Conservation (phyloP, 2,113 vertebrate species). For the Cranoglanis bouderius region DNA sequence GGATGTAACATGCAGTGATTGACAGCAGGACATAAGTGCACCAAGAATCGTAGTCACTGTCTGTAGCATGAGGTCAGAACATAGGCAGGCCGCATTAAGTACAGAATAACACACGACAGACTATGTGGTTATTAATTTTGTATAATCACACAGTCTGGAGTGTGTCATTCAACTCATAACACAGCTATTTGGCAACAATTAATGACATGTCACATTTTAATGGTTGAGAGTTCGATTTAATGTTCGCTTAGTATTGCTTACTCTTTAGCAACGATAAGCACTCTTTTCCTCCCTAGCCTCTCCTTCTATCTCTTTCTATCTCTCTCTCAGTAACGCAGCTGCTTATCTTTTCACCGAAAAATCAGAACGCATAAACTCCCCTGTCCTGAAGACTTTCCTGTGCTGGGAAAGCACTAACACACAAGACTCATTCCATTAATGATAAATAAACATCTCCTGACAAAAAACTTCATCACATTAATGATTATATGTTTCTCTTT, state of each 20-base stretch:
- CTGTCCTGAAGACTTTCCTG: no score
- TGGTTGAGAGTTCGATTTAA: neutral
- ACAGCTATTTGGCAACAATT: neutral
- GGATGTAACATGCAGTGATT: neutral
- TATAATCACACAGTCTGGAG: neutral
- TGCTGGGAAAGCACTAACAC: no score
- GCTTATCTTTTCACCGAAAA: neutral
- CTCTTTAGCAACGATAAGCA: neutral
- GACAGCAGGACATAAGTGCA: neutral
- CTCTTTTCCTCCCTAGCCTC: neutral
- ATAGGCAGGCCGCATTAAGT: neutral
- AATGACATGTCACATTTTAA: neutral
- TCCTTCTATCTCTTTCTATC: neutral
- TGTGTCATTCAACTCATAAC: neutral
- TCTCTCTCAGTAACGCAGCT: no score
- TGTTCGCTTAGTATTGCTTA: neutral
- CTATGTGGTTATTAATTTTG: neutral
- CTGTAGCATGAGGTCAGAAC: neutral
- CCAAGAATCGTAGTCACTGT: neutral
- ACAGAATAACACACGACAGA: neutral
- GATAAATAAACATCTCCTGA: no score
- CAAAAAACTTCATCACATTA: no score
- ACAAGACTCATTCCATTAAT: no score
- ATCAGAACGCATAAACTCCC: no score
- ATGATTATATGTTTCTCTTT: no score